phyloP scores from a whole-genome alignment of 2,113 vertebrate genomes.

The Lepisosteus oculatus region DNA sequence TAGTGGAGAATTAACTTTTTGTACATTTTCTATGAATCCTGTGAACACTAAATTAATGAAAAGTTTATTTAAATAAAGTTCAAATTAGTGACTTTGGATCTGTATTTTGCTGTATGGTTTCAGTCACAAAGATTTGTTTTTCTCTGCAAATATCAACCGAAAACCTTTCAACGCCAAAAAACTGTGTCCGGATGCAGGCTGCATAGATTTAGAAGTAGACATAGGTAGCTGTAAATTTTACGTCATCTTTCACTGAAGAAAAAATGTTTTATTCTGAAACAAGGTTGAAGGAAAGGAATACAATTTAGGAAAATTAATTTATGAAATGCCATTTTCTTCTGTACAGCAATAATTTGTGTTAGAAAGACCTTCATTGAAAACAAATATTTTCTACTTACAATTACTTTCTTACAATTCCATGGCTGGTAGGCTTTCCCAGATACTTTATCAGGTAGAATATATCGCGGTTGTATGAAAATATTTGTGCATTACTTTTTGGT shows the following conservation, averaged over 20 bases:
- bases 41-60: no score
- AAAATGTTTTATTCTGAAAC: constrained; percentile 64
- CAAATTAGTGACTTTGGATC: no score
- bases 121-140: no score
- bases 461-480: neutral
- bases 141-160: no score
- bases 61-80: no score
- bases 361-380: constrained; percentile 24
- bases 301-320: constrained; percentile 58
- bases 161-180: no score
- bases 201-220: neutral
- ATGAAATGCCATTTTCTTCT: constrained; percentile 45
- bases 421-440: constrained; percentile 26
- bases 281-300: neutral
- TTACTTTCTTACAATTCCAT: neutral
- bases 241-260: constrained; percentile 50
- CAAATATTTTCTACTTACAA: neutral
- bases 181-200: no score
- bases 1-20: no score
- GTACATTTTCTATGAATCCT: no score
- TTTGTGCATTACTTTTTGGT: constrained; percentile 1
- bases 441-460: constrained; percentile 22
- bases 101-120: no score
- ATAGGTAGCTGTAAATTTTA: constrained; percentile 57
- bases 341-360: constrained; percentile 12